Percentiles rank a stretch among this genome's conserved stretches.
phyloP scores from a whole-genome alignment of 2,888 invertebrate genomes.

The Diaprepes abbreviatus region DNA sequence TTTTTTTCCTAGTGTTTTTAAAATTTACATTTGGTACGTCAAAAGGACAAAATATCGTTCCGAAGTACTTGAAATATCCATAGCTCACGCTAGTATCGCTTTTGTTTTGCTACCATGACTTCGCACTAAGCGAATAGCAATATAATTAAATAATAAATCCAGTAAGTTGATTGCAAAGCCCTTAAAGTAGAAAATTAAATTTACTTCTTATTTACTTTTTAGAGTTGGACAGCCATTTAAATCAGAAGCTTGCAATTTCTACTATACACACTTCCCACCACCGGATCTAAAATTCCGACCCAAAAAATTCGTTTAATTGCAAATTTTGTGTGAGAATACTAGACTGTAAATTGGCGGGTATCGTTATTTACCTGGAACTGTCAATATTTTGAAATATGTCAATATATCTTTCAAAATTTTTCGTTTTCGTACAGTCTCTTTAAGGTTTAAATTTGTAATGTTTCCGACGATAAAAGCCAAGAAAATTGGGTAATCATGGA shows the following conservation, averaged over 20 bases:
- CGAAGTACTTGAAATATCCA: too few species aligned
- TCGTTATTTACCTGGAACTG: background rate
- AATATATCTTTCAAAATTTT: conserved; percentile 30
- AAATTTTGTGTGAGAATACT: background rate
- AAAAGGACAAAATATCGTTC: too few species aligned
- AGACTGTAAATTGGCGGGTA: background rate
- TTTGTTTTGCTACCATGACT: too few species aligned
- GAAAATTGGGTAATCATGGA: conserved; percentile 57
- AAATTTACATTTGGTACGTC: too few species aligned
- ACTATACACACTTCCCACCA: conserved; percentile 71
- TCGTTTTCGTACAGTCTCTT: conserved; percentile 9
- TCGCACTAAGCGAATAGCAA: too few species aligned
- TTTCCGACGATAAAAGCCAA: background rate
- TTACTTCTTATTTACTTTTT: conserved; percentile 57
- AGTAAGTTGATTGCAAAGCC: too few species aligned
- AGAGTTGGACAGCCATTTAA: conserved; percentile 71
- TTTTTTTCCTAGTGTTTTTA: too few species aligned
- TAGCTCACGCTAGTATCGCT: too few species aligned
- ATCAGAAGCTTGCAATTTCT: conserved; percentile 73
- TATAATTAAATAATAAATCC: too few species aligned
- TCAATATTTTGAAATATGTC: conserved; percentile 20
- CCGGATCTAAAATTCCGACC: conserved; percentile 61
- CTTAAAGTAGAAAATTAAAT: too few species aligned
- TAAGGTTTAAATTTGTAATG: conserved; percentile 3
- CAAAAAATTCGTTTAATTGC: conserved; percentile 52